These are phyloP conservation scores for Lasius platythorax DNA, from an alignment of 2,888 invertebrate genomes.

Conservation along the genomic window DNA sequence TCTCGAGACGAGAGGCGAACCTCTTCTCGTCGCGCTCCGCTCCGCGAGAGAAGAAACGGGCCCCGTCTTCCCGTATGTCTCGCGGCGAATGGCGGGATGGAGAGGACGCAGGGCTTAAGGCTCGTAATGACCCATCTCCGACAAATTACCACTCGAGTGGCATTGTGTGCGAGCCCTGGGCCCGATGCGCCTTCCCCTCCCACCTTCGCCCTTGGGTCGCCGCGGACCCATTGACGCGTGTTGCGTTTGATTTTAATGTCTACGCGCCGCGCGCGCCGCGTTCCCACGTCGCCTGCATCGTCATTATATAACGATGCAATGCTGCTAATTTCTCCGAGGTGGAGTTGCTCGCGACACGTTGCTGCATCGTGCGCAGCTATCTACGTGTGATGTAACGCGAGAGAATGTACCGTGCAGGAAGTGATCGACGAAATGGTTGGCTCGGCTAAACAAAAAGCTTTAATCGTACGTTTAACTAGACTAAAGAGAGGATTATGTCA, in stretches of 20 bases:
- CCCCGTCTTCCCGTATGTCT: conserved; percentile 64
- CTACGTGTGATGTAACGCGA: conserved; percentile 42
- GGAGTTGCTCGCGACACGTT: conserved; percentile 44
- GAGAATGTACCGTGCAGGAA: conserved; percentile 55
- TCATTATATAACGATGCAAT: conserved; percentile 40
- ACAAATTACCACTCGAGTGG: conserved; percentile 78
- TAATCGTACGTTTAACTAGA: background rate
- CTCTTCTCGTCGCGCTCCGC: conserved; percentile 61
- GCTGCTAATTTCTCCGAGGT: conserved; percentile 52
- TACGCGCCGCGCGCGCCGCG: conserved; percentile 15
- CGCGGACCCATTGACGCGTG: conserved; percentile 47
- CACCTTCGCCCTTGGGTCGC: conserved; percentile 57
- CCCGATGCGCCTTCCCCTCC: conserved; percentile 64
- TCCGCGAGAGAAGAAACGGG: conserved; percentile 64
- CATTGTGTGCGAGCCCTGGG: conserved; percentile 72
- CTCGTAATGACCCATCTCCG: conserved; percentile 74
- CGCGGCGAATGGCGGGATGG: conserved; percentile 42
- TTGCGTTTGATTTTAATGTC: conserved; percentile 55
- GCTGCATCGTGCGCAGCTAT: conserved; percentile 23
- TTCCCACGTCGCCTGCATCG: conserved; percentile 53
- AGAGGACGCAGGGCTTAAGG: conserved; percentile 50
- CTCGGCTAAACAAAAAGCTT: background rate
- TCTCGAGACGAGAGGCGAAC: conserved; percentile 65
- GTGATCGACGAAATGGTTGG: conserved; percentile 58
- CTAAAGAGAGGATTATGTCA: background rate